phyloP scores from a whole-genome alignment of 2,888 invertebrate species.

The Volucella bombylans region DNA sequence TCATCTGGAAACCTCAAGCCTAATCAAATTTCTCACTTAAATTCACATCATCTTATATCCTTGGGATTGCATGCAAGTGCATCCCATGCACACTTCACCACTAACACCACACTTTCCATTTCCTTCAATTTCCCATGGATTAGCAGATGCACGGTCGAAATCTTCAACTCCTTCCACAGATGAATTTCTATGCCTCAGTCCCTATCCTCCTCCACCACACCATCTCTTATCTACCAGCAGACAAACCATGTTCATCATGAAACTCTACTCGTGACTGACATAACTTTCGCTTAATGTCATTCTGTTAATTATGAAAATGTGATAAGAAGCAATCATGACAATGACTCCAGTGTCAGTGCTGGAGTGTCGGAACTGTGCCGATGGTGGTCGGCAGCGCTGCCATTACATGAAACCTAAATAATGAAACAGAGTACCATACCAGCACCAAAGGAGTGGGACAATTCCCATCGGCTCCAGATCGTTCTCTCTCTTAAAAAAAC shows the following conservation, averaged over 20 bases:
- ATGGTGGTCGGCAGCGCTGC: slow-evolving; percentile 39
- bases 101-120: slow-evolving; percentile 10
- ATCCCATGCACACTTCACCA: neutral
- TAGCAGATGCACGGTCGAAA: slow-evolving; percentile 27
- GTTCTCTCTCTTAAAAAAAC: slow-evolving; percentile 21
- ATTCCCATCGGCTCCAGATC: slow-evolving; percentile 44
- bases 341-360: slow-evolving; percentile 51
- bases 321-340: slow-evolving; percentile 72
- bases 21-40: slow-evolving; percentile 32
- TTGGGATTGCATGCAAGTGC: slow-evolving; percentile 20
- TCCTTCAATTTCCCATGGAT: slow-evolving; percentile 1
- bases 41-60: slow-evolving; percentile 14
- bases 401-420: slow-evolving; percentile 50
- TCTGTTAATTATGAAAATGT: slow-evolving; percentile 73
- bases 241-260: neutral
- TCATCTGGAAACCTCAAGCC: slow-evolving; percentile 7
- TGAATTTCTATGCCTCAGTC: neutral
- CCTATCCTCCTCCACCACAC: too few species aligned
- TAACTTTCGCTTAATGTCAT: slow-evolving; percentile 67
- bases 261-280: slow-evolving; percentile 54
- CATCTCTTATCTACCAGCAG: neutral
- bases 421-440: slow-evolving; percentile 41
- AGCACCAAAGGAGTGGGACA: slow-evolving; percentile 2
- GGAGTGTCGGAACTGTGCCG: neutral
- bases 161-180: too few species aligned